Evolutionary conservation across 2,888 invertebrate species (phyloP).

Genomic region (Maniola hyperantus): DNA sequence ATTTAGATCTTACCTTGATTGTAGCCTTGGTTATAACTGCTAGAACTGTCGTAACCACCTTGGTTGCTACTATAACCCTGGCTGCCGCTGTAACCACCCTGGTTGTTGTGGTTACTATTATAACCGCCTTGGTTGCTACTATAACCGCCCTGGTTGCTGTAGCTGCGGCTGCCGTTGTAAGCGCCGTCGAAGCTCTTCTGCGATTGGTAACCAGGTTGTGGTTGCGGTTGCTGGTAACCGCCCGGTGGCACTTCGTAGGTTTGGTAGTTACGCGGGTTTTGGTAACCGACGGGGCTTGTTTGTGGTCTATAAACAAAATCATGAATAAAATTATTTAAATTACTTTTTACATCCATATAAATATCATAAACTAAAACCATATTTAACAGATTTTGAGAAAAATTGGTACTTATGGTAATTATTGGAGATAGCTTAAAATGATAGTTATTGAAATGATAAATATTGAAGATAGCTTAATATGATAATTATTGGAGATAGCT

Average conservation of each 20-base stretch:
- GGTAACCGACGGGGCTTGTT: slow-evolving; percentile 53
- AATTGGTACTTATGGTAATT: no score
- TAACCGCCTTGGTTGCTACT: slow-evolving; percentile 44
- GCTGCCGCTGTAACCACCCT: slow-evolving; percentile 42
- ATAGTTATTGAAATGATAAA: no score
- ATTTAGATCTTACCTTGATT: slow-evolving; percentile 26
- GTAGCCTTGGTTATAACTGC: slow-evolving; percentile 41
- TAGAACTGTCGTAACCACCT: slow-evolving; percentile 43
- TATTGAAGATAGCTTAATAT: no score
- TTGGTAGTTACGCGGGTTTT: slow-evolving; percentile 60
- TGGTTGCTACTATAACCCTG: slow-evolving; percentile 44
- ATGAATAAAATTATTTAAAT: not conserved
- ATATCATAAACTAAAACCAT: no score
- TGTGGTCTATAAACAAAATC: slow-evolving; percentile 57
- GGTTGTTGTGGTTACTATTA: slow-evolving; percentile 44
- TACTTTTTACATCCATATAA: no score
- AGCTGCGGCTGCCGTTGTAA: slow-evolving; percentile 33
- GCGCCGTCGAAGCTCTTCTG: slow-evolving; percentile 40
- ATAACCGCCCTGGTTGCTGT: slow-evolving; percentile 36
- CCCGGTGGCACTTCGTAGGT: slow-evolving; percentile 68
- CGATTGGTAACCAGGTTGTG: slow-evolving; percentile 38
- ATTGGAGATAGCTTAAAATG: no score
- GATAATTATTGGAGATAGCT: no score
- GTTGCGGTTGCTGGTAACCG: slow-evolving; percentile 52
- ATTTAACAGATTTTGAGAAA: no score